A percentile compares a stretch with the other conserved stretches of the same genome.
phyloP scores from a whole-genome alignment of 2,113 vertebrate species.

The Solenodon paradoxus region DNA sequence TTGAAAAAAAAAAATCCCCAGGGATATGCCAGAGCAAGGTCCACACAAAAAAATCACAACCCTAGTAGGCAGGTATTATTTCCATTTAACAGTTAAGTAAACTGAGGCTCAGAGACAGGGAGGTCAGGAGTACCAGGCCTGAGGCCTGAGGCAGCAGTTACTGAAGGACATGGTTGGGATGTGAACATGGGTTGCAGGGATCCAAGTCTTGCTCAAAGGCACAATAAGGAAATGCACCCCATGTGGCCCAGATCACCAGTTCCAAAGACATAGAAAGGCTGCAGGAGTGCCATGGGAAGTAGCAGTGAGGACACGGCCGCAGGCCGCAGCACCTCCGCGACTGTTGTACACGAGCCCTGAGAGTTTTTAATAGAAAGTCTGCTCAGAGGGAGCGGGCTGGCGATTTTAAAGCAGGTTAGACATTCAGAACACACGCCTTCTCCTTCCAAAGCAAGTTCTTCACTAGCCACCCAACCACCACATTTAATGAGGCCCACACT shows the following conservation, averaged over 20 bases:
- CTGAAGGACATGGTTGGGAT: neutral
- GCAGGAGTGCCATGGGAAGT: neutral
- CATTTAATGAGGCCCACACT: neutral
- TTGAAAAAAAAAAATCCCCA: neutral
- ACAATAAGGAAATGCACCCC: neutral
- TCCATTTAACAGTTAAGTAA: neutral
- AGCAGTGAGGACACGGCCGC: too few species aligned
- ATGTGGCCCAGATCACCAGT: neutral
- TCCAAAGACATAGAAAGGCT: neutral
- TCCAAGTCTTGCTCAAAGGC: neutral
- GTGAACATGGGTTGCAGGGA: neutral
- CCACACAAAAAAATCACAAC: neutral
- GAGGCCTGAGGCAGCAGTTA: neutral
- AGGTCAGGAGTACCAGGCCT: neutral
- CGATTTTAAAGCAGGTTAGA: neutral
- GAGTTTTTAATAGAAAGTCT: neutral
- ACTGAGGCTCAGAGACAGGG: neutral
- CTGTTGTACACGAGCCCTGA: neutral
- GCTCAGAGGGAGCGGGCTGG: neutral
- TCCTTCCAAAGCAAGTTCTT: conserved; percentile 44
- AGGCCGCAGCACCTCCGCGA: too few species aligned
- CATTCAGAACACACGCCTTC: neutral
- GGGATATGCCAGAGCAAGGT: neutral
- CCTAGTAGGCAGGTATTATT: too few species aligned
- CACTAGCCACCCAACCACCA: conserved; percentile 26